Evolutionary conservation across 53 echinoderm and acorn worm species (phyloP).

Genomic region (Luidia sarsii): DNA sequence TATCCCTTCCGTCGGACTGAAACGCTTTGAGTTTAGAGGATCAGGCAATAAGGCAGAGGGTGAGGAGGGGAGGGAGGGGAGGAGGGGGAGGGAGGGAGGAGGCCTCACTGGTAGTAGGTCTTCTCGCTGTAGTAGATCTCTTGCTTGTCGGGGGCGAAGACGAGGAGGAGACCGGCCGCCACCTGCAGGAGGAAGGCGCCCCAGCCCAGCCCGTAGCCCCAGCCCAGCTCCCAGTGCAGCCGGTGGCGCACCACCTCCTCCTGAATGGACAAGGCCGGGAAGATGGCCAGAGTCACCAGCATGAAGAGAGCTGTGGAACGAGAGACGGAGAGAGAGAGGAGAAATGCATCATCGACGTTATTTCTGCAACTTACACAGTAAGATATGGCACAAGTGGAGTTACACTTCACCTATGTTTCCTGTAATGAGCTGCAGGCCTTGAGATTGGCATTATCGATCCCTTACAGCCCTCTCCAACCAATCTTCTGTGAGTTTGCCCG

Average conservation of each 20-base stretch:
- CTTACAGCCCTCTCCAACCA: too few species aligned
- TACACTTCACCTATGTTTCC: too few species aligned
- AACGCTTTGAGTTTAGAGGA: too few species aligned
- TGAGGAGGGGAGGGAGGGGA: too few species aligned
- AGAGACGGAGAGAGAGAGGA: not conserved
- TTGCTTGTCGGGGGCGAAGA: slow-evolving; percentile 83
- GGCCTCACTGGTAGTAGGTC: slow-evolving; percentile 76
- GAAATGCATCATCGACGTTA: not conserved
- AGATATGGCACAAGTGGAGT: too few species aligned
- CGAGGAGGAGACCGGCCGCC: slow-evolving; percentile 82
- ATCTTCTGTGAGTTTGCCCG: too few species aligned
- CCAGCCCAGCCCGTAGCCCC: slow-evolving; percentile 91
- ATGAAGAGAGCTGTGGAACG: slow-evolving; percentile 65
- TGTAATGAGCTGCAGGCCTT: too few species aligned
- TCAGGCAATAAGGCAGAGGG: too few species aligned
- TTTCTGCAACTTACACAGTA: not conserved
- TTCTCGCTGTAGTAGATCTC: slow-evolving; percentile 94
- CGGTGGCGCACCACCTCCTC: slow-evolving; percentile 68
- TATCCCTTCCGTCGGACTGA: too few species aligned
- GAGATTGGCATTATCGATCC: too few species aligned
- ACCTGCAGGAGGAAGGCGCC: slow-evolving; percentile 84
- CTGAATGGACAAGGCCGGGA: slow-evolving; percentile 79
- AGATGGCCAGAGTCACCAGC: slow-evolving; percentile 78
- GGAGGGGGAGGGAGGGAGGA: too few species aligned
- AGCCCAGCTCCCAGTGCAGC: slow-evolving; percentile 78